Base-by-base conservation (phyloP, 1,140 invertebrate species). In the Aphidius gifuensis region DNA sequence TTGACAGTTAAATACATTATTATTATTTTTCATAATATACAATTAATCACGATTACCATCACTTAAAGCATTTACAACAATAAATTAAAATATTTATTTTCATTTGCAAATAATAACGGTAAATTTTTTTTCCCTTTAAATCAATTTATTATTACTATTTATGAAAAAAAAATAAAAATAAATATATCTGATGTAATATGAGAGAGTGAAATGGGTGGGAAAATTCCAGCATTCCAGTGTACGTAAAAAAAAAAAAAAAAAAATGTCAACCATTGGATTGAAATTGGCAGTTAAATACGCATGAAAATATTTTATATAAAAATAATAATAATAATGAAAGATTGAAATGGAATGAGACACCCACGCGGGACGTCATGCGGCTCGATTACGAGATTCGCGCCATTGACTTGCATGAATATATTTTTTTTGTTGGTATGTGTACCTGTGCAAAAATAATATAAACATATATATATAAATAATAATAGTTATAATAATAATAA, bases 321-420 rank as follows among this genome's bases (percentile, higher is more conserved):
- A 48, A 58, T 48, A 40, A 46, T 56, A 42, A 23, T 39, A 56
- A 63, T 32, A 48, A 47, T 62, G 16, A 45, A 21, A 62, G 51
- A 56, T 47, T 39, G 54, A 48, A 63, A 51, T 63, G 55, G 61
- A 63, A 63, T 58, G 56, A 56, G 50, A 43, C 61, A 43, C 61
- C 61, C 49, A 63, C 61, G 56, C 61, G 61, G 58, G 53, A 42
- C 61, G 61, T 63, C 56, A 63, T 63, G 61, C 55, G 23, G 57
- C 16, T 44, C 56, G 61, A 63, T 63, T 63, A 63, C 61, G 56
- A 63, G 61, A 63, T 63, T 63, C 61, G 61, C 61, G 61, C 56
- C 61, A 63, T 63, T 63, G 61, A 63, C 61, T 63, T 58, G 55
- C 47, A 43, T 45, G 3, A 2, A 23, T 23, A 23, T 23, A 2